A percentile compares a stretch with the other conserved stretches of the same genome.
These are phyloP conservation scores for Leuctra nigra DNA, from an alignment of 2,888 invertebrate species.

Conservation along the genomic window DNA sequence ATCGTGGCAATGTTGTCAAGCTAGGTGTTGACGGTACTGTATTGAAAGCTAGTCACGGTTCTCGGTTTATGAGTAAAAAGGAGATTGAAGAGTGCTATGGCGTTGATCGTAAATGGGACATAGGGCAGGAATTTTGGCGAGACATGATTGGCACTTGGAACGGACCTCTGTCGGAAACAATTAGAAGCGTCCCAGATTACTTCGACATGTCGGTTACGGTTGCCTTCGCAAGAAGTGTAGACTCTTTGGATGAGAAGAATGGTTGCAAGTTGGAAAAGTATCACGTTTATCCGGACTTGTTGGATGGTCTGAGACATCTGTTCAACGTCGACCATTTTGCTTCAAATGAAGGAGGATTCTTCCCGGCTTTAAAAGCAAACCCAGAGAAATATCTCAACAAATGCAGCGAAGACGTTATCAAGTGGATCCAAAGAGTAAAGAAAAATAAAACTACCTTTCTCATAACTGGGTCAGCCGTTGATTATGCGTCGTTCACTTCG, in stretches of 20 bases:
- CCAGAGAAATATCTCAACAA: constrained; percentile 53
- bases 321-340: constrained; percentile 52
- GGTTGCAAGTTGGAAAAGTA: constrained; percentile 31
- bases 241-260: constrained; percentile 49
- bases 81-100: constrained; percentile 55
- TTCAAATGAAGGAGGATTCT: constrained; percentile 53
- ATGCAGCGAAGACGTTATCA: constrained; percentile 44
- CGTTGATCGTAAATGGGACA: constrained; percentile 47
- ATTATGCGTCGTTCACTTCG: constrained; percentile 61
- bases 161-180: constrained; percentile 49
- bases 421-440: constrained; percentile 54
- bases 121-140: constrained; percentile 45
- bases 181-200: constrained; percentile 62
- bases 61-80: constrained; percentile 44
- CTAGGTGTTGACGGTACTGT: constrained; percentile 54
- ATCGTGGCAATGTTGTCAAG: constrained; percentile 57
- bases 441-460: constrained; percentile 50
- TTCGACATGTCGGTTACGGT: constrained; percentile 63
- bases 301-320: constrained; percentile 53
- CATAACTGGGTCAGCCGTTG: constrained; percentile 64
- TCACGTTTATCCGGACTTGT: constrained; percentile 56
- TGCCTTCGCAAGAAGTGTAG: constrained; percentile 59
- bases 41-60: constrained; percentile 60
- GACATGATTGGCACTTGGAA: constrained; percentile 55
- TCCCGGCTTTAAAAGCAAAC: constrained; percentile 49